These are phyloP conservation scores for Pedetes capensis DNA, from an alignment of 2,113 vertebrate genomes.

Conservation along the genomic window DNA sequence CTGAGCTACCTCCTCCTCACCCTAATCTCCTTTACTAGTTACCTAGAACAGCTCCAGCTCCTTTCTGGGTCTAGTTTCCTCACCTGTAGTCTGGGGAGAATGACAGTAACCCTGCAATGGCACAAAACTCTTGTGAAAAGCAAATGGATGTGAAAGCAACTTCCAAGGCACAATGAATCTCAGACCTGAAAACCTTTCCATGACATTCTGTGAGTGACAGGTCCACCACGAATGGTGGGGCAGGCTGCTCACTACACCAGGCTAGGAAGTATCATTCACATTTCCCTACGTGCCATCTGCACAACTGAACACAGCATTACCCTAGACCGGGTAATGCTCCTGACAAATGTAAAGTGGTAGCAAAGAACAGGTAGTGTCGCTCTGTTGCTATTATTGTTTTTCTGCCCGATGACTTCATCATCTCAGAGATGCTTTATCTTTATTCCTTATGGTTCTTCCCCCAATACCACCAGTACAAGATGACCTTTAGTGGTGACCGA, in stretches of 20 bases:
- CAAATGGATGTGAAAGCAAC: not conserved
- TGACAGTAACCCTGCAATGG: not conserved
- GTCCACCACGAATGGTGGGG: not conserved
- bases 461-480: not conserved
- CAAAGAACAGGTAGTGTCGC: not conserved
- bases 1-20: too few species aligned
- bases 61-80: not conserved
- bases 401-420: not conserved
- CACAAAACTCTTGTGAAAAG: not conserved
- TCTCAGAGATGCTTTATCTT: not conserved
- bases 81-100: not conserved
- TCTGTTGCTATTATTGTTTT: not conserved
- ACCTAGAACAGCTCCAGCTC: not conserved
- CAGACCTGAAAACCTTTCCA: not conserved
- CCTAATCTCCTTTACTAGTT: not conserved
- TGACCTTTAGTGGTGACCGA: conserved; percentile 23
- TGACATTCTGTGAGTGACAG: not conserved
- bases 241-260: not conserved
- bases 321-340: not conserved
- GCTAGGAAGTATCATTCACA: not conserved
- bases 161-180: not conserved
- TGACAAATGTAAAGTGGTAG: not conserved
- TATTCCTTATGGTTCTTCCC: not conserved
- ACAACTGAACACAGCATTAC: not conserved
- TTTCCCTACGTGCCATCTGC: not conserved